Evolutionary conservation across 2,888 invertebrate genomes (phyloP).

Genomic region (Podotricha telesiphe): DNA sequence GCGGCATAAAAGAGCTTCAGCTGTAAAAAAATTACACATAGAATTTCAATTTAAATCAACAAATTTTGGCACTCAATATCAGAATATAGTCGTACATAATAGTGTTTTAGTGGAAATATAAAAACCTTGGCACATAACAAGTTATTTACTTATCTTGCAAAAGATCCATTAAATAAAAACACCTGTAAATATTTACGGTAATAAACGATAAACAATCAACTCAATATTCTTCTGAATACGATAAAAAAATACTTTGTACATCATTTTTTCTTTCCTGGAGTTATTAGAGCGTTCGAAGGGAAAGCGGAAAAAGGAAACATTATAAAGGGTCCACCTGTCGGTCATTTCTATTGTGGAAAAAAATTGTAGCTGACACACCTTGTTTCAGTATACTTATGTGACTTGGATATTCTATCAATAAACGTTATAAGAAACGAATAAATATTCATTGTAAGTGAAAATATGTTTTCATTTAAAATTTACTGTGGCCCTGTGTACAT

Average conservation of each 20-base stretch:
- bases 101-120: no score
- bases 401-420: not conserved
- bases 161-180: no score
- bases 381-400: constrained; percentile 13
- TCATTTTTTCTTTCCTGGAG: constrained; percentile 44
- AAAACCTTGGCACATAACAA: no score
- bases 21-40: no score
- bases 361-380: constrained; percentile 1
- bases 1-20: no score
- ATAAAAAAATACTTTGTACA: constrained; percentile 48
- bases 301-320: constrained; percentile 23
- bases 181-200: not conserved
- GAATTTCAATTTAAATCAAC: no score
- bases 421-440: not conserved
- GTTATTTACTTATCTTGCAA: no score
- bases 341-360: constrained; percentile 24
- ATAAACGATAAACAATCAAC: not conserved
- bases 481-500: no score
- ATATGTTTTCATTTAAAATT: no score
- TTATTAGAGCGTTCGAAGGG: constrained; percentile 35
- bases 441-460: not conserved
- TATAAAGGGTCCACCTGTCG: constrained; percentile 22
- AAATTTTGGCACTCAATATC: no score
- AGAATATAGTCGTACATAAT: no score
- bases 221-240: not conserved